Percentiles rank a stretch among this genome's conserved stretches.
phyloP scores from a whole-genome alignment of 2,113 vertebrate genomes.

The Takifugu bimaculatus region DNA sequence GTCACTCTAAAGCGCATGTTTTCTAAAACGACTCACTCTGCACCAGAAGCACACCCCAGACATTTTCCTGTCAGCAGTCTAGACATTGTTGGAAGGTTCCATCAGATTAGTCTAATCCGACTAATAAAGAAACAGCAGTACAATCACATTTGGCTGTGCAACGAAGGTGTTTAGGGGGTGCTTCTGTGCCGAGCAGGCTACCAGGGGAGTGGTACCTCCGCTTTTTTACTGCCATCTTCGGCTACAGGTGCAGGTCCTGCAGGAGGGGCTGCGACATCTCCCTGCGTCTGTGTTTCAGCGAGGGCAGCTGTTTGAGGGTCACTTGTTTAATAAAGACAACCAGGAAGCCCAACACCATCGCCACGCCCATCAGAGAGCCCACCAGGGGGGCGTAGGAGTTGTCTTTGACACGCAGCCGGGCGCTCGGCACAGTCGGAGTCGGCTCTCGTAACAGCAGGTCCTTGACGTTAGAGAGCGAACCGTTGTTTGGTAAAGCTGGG shows the following conservation, averaged over 20 bases:
- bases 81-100: slow-evolving; percentile 10
- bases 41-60: slow-evolving; percentile 49
- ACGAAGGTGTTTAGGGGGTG: slow-evolving; percentile 27
- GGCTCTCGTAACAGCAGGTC: slow-evolving; percentile 74
- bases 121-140: slow-evolving; percentile 23
- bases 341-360: slow-evolving; percentile 82
- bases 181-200: slow-evolving; percentile 46
- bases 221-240: slow-evolving; percentile 31
- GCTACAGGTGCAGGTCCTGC: slow-evolving; percentile 73
- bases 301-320: slow-evolving; percentile 74
- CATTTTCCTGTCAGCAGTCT: slow-evolving; percentile 16
- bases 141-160: slow-evolving; percentile 2
- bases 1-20: slow-evolving; percentile 43
- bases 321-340: slow-evolving; percentile 78
- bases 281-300: slow-evolving; percentile 67
- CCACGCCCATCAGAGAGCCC: slow-evolving; percentile 77
- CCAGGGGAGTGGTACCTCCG: slow-evolving; percentile 45
- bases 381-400: slow-evolving; percentile 72
- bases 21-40: slow-evolving; percentile 38
- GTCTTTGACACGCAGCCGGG: slow-evolving; percentile 26
- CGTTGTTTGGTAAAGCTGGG: slow-evolving; percentile 81
- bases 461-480: slow-evolving; percentile 76
- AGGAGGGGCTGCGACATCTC: slow-evolving; percentile 86
- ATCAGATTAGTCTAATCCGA: slow-evolving; percentile 10
- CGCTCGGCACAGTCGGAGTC: background rate